Evolutionary conservation across 2,113 vertebrate genomes (phyloP), one percentile per base, ranked within the genome.

Genomic region (Heptranchias perlo): DNA sequence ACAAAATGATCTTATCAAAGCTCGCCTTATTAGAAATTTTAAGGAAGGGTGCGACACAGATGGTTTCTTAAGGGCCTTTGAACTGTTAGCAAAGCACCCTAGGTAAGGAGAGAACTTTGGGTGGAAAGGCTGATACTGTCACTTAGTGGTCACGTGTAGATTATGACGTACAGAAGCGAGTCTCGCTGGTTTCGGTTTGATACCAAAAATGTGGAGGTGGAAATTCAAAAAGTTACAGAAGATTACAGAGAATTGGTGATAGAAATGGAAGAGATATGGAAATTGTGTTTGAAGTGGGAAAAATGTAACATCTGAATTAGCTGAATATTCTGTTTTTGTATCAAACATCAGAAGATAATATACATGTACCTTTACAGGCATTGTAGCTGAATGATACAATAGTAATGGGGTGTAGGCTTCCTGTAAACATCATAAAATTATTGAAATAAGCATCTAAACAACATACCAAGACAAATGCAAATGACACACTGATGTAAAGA

Each of bases 361-460:
- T 1, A n/a, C 31, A 92, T 2, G 54, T 35, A 62, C 89, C 31
- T 39, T 61, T n/a, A 39, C 7, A 62, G 31, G 14, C 35, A 18
- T 7, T 39, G 35, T n/a, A 62, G 35, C 14, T 92, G 18, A 18
- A 62, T 54, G 25, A 31, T 23, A n/a, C 6, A 44, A 47, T 23
- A 92, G 31, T 39, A 39, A 92, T 39, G 11, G 13, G n/a, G 54
- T 92, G 87, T 61, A 18, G 31, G 4, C 54, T n/a, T n/a, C 87
- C 52, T 18, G 35, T 39, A 61, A 92, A 92, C 54, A 92, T 92
- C 89, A 92, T 92, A n/a, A 92, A 62, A 62, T 62, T 39, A n/a
- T 62, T 92, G 89, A 92, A 92, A 61, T 92, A 92, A 61, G 54
- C 89, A 92, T 92, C 52, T 92, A n/a, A 54, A 3, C 28, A 52